phyloP scores from a whole-genome alignment of 2,113 vertebrate genomes.

The Pteropus alecto region DNA sequence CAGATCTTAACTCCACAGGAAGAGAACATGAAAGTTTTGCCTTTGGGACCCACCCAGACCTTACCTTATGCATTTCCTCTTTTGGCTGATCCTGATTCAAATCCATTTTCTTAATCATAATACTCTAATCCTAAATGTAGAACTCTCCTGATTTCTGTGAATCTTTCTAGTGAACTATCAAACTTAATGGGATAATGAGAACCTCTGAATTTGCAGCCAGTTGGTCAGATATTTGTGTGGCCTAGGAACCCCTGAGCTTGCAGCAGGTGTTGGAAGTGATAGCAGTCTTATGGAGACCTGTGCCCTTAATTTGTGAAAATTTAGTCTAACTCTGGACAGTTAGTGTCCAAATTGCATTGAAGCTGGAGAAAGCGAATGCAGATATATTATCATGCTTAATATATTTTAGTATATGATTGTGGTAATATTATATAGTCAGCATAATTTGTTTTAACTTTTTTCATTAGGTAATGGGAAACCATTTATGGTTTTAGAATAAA shows the following conservation, averaged over 20 bases:
- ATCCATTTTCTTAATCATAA: too few relatives aligned
- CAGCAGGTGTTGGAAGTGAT: not conserved
- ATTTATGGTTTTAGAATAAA: not conserved
- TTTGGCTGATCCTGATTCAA: not conserved
- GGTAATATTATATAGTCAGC: not conserved
- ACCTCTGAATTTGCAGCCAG: not conserved
- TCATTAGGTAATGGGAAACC: not conserved
- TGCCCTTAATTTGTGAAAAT: not conserved
- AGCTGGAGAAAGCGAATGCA: not conserved
- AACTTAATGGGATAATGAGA: not conserved
- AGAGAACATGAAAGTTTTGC: not conserved
- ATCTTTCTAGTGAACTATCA: not conserved
- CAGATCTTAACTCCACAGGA: not conserved
- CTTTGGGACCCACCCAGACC: not conserved
- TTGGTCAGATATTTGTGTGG: not conserved
- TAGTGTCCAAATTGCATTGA: not conserved
- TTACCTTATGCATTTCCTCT: not conserved
- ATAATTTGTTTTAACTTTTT: not conserved
- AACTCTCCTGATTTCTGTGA: not conserved
- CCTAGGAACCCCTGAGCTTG: not conserved
- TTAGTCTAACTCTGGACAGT: not conserved
- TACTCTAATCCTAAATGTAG: too few relatives aligned
- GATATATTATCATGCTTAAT: not conserved
- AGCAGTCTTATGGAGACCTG: not conserved
- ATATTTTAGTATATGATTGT: not conserved